Evolutionary conservation across 2,113 vertebrate species (phyloP), one percentile per base, ranked within the genome.

Genomic region (Chitala chitala): DNA sequence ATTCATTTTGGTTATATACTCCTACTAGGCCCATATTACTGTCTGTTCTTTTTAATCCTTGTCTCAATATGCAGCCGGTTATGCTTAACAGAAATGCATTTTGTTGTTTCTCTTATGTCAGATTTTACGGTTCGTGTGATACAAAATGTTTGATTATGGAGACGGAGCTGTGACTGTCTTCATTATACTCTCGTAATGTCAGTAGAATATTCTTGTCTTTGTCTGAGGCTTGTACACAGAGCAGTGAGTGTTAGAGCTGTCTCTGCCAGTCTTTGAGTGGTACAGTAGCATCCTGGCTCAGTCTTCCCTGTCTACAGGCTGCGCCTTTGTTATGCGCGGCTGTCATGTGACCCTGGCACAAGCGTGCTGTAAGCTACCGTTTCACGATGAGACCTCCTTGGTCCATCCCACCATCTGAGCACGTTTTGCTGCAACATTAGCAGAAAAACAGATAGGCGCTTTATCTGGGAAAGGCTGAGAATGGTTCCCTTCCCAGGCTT

Each of bases 321-420:
- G 40, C 20, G 38, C 38, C 71, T 72, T 72, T 61, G 55, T 33
- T 24, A 72, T 40, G 29, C 38, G 50, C 44, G 31, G 29, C 46
- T 29, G 44, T 51, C 46, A 38, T 33, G 22, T 6, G 46, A 51
- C n/a, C 24, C 29, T 13, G 33, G 20, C 31, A 46, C 42, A 36
- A 64, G 22, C 29, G 5, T 5, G 6, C 31, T 17, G 29, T 63
- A 20, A 61, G 26, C 29, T 40, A 31, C 3, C 6, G 9, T 17
- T 31, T 40, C 6, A n/a, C 36, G 36, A 24, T 26, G 15, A 46
- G 24, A 22, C 8, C 26, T 1, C 4, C 12, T 29, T 10, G 9
- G 36, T 40, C 4, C 71, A 36, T 15, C 10, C 72, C 72, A 64
- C 72, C 53, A 38, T 8, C 71, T 3, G 17, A 36, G n/a, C 53